A percentile compares a stretch with the other conserved stretches of the same genome.
Conservation (phyloP, 2,113 vertebrate genomes). For the Colius striatus region DNA sequence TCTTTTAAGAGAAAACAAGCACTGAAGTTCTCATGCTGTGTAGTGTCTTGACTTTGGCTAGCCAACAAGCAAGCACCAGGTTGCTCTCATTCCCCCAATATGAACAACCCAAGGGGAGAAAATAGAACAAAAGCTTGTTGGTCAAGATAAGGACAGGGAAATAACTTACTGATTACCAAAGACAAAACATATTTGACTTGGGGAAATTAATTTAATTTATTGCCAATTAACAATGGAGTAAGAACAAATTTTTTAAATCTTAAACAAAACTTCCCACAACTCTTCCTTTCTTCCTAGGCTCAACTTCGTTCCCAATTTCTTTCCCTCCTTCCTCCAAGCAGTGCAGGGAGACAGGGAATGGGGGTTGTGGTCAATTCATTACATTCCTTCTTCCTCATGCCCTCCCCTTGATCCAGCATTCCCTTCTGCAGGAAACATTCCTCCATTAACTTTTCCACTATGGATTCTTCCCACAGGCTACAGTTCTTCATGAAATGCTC, state of each 20-base stretch:
- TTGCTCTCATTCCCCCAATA: accelerated
- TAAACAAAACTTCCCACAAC: neutral
- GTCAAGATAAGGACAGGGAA: neutral
- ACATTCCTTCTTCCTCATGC: neutral
- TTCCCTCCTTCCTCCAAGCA: accelerated
- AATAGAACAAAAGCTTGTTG: neutral
- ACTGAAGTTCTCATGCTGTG: neutral
- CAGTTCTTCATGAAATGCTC: neutral
- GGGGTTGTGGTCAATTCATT: neutral
- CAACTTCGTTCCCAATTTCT: neutral
- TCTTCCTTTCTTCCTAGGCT: neutral
- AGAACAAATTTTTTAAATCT: neutral
- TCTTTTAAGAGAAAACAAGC: neutral
- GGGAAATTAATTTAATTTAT: neutral
- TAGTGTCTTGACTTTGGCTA: neutral
- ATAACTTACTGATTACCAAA: neutral
- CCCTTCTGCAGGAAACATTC: too few species aligned
- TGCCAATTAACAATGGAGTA: neutral
- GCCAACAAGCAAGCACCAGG: neutral
- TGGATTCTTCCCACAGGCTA: neutral
- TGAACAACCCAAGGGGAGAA: neutral
- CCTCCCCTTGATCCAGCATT: too few species aligned
- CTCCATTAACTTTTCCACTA: too few species aligned
- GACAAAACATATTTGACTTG: neutral
- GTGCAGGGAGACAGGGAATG: neutral